These are phyloP conservation scores for Pseudorasbora parva DNA, from an alignment of 2,113 vertebrate species.

Conservation along the genomic window DNA sequence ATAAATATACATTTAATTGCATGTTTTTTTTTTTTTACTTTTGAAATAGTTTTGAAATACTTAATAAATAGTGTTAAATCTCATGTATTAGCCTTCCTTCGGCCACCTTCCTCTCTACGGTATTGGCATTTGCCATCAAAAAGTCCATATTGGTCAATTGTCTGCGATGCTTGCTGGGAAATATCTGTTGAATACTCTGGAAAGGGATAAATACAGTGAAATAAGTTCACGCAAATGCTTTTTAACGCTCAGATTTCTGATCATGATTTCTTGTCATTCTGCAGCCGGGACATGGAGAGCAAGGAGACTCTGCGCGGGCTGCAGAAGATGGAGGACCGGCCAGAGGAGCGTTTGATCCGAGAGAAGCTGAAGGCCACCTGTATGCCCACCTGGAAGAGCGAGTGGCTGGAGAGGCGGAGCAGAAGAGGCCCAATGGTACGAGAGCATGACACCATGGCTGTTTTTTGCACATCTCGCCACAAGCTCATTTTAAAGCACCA, in stretches of 20 bases:
- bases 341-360: conserved; percentile 90
- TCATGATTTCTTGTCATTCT: conserved; percentile 35
- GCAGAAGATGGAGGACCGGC: conserved; percentile 91
- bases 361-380: conserved; percentile 91
- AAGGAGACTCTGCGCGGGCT: conserved; percentile 87
- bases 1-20: neutral
- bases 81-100: no score
- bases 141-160: neutral
- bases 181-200: neutral
- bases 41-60: neutral
- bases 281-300: conserved; percentile 86
- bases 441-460: neutral
- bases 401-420: conserved; percentile 87
- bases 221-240: no score
- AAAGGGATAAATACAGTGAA: neutral
- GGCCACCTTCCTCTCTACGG: no score
- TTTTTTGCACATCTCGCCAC: no score
- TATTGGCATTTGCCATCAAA: neutral
- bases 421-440: conserved; percentile 86
- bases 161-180: neutral
- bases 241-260: neutral
- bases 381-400: conserved; percentile 92
- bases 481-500: no score
- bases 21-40: neutral
- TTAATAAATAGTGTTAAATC: no score